Evolutionary conservation across 2,797 vertebrate species (phyloP), one percentile per base, ranked within the genome.

Genomic region (Halcyon smyrnensis): DNA sequence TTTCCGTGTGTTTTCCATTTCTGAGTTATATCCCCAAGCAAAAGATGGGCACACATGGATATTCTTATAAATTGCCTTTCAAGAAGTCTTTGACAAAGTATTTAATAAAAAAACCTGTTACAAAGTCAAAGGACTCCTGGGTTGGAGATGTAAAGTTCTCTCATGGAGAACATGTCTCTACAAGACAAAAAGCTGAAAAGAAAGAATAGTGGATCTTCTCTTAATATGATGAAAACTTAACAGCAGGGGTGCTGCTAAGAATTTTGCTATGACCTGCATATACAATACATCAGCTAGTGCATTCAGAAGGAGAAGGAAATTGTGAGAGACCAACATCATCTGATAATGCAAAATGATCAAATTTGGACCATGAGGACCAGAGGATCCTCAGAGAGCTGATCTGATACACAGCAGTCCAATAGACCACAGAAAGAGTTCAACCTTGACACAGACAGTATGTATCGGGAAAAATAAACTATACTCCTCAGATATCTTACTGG

Each of bases 191-290:
- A 63, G 48, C 41, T 84, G 57, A 77, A 63, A 82, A 69, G n/a
- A 65, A 95, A 91, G 50, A 87, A 84, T 82, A 94, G 91, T 57
- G 45, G 89, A 54, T 73, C 69, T 74, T 77, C 50, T 73, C 65
- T 91, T 95, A 92, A 95, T 84, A 64, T 32, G 27, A 75, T 60
- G 80, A 94, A 93, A 87, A 80, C 34, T 41, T 80, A 95, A 87
- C 84, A 87, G 87, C 82, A 84, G 85, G 84, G 34, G 65, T 93
- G 85, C 64, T 57, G 57, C 79, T 5, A 69, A 89, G 91, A 77
- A 70, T 71, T 93, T 64, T 88, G 78, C 69, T 70, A 50, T 65
- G 85, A 76, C 85, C 80, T 91, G 74, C 3, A 2, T 79, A 81
- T 46, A 73, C 50, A 79, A 70, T 39, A 71, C 28, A 74, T 73